A percentile compares a stretch with the other conserved stretches of the same genome.
These are phyloP conservation scores for Conistra vaccinii DNA, from an alignment of 2,888 invertebrate genomes.

Conservation along the genomic window DNA sequence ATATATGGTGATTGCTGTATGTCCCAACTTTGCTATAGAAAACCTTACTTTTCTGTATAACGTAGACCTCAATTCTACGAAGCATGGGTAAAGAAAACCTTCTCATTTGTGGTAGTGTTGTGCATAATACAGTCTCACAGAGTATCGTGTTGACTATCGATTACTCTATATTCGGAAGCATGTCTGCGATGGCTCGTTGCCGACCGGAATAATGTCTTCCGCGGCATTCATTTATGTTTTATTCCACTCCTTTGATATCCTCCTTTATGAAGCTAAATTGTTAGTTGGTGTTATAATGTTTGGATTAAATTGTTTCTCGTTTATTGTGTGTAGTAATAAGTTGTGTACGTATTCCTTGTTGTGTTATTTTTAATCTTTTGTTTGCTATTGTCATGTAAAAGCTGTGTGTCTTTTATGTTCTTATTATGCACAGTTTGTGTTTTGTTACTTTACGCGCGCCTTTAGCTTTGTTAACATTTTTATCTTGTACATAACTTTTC, in stretches of 20 bases:
- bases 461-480: constrained; percentile 48
- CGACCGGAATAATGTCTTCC: constrained; percentile 69
- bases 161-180: constrained; percentile 65
- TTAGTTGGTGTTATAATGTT: constrained; percentile 57
- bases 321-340: constrained; percentile 34
- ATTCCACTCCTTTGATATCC: constrained; percentile 48
- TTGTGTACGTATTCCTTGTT: constrained; percentile 26
- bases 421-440: constrained; percentile 35
- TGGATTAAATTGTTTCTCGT: constrained; percentile 49
- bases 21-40: neutral
- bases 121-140: constrained; percentile 41
- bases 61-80: constrained; percentile 1
- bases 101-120: constrained; percentile 35
- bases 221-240: constrained; percentile 50
- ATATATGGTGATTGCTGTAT: neutral
- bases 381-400: constrained; percentile 50
- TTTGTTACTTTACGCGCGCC: constrained; percentile 26
- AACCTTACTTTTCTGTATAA: neutral
- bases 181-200: constrained; percentile 65
- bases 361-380: constrained; percentile 44
- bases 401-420: constrained; percentile 36
- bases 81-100: constrained; percentile 21
- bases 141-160: constrained; percentile 55
- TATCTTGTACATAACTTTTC: constrained; percentile 25
- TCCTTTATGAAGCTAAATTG: constrained; percentile 48